A percentile compares a stretch with the other conserved stretches of the same genome.
Conservation (phyloP, 1,140 invertebrate genomes). For the Zaprionus davidi region DNA sequence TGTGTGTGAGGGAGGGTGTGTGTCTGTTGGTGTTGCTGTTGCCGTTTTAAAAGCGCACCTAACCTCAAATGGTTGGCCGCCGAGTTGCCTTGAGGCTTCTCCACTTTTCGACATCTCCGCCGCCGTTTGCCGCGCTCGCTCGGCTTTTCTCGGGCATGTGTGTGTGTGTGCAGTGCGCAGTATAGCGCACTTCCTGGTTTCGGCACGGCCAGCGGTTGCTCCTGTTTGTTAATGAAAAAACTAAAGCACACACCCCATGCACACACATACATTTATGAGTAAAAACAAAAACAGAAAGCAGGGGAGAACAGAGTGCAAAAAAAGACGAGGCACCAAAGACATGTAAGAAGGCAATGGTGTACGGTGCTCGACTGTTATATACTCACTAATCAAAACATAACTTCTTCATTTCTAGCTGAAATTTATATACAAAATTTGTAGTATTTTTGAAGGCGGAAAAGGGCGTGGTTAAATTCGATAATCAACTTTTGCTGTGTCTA, state of each 20-base stretch:
- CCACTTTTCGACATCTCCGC: constrained; percentile 12
- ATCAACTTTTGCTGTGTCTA: no score
- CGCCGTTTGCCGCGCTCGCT: background rate
- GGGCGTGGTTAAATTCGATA: no score
- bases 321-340: background rate
- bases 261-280: constrained; percentile 23
- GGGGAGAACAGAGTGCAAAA: constrained; percentile 12
- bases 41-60: constrained; percentile 25
- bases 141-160: constrained; percentile 16
- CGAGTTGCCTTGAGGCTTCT: constrained; percentile 23
- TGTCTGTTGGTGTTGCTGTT: constrained; percentile 11
- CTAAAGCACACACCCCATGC: constrained; percentile 3
- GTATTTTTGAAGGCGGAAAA: no score
- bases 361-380: no score
- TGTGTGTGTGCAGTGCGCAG: constrained; percentile 52
- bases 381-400: no score
- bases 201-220: constrained; percentile 27
- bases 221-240: constrained; percentile 72
- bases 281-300: constrained; percentile 16
- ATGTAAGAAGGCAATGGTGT: background rate
- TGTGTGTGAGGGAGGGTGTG: background rate
- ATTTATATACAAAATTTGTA: no score
- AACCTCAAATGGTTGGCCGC: constrained; percentile 45
- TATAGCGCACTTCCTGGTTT: constrained; percentile 75
- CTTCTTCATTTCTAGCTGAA: no score